Percentiles rank a stretch among this genome's conserved stretches.
Evolutionary conservation across 2,888 invertebrate species (phyloP).

Genomic region (Meloe dianella): DNA sequence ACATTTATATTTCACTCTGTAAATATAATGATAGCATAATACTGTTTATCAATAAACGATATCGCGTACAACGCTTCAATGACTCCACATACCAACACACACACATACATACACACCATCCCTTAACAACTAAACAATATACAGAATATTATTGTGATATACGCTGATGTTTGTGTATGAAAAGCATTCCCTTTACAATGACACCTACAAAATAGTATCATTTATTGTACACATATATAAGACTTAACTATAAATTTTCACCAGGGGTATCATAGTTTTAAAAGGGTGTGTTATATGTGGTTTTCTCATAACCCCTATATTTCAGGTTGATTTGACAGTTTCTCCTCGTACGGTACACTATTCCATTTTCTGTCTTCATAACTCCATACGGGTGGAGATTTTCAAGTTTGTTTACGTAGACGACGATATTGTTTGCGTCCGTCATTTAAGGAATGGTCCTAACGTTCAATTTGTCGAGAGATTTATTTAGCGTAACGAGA

Average conservation of each 20-base stretch:
- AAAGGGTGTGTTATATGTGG: slow-evolving; percentile 12
- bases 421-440: slow-evolving; percentile 31
- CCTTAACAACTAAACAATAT: neutral
- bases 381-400: slow-evolving; percentile 36
- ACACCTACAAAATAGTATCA: slow-evolving; percentile 32
- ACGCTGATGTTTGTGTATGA: neutral
- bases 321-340: slow-evolving; percentile 41
- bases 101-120: too few species aligned
- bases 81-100: neutral
- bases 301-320: slow-evolving; percentile 36
- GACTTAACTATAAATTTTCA: slow-evolving; percentile 29
- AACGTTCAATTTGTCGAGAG: slow-evolving; percentile 23
- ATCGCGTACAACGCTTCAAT: slow-evolving; percentile 7
- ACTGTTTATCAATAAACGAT: neutral
- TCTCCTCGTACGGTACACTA: slow-evolving; percentile 29
- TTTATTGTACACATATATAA: slow-evolving; percentile 27
- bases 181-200: slow-evolving; percentile 13
- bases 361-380: slow-evolving; percentile 37
- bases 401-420: slow-evolving; percentile 38
- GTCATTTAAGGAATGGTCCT: slow-evolving; percentile 19
- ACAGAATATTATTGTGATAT: neutral
- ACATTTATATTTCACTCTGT: neutral
- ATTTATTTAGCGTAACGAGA: slow-evolving; percentile 19
- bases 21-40: neutral
- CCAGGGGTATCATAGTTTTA: slow-evolving; percentile 25